Evolutionary conservation across 1,140 invertebrate species (phyloP).

Genomic region (Hormaphis cornu): DNA sequence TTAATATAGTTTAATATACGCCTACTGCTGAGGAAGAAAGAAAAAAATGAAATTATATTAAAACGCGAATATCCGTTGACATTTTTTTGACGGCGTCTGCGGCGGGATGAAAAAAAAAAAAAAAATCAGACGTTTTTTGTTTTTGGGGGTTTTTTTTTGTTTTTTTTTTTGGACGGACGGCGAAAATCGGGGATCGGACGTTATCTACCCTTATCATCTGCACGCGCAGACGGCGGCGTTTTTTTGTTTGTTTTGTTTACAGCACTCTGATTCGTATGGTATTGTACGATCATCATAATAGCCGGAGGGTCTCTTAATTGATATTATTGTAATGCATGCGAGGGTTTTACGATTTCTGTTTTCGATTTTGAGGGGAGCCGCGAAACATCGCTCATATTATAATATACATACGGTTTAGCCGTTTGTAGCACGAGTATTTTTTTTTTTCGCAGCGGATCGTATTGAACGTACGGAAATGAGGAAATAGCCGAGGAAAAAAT

Average conservation of each 20-base stretch:
- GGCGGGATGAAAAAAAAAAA: background rate
- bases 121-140: no score
- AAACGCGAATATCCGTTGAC: background rate
- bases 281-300: background rate
- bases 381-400: no score
- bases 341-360: background rate
- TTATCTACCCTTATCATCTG: constrained; percentile 14
- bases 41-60: background rate
- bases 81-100: background rate
- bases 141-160: no score
- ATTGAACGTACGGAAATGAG: no score
- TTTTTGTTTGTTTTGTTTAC: background rate
- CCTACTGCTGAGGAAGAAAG: no score
- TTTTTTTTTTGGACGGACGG: background rate
- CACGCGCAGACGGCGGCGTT: background rate
- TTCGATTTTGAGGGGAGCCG: background rate
- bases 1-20: background rate
- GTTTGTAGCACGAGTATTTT: no score
- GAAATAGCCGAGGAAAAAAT: no score
- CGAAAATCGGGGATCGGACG: background rate
- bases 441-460: no score
- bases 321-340: no score
- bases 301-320: background rate
- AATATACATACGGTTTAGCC: no score
- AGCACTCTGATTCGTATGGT: background rate